Evolutionary conservation across 2,888 invertebrate species (phyloP).

Genomic region (Macaria liturata): DNA sequence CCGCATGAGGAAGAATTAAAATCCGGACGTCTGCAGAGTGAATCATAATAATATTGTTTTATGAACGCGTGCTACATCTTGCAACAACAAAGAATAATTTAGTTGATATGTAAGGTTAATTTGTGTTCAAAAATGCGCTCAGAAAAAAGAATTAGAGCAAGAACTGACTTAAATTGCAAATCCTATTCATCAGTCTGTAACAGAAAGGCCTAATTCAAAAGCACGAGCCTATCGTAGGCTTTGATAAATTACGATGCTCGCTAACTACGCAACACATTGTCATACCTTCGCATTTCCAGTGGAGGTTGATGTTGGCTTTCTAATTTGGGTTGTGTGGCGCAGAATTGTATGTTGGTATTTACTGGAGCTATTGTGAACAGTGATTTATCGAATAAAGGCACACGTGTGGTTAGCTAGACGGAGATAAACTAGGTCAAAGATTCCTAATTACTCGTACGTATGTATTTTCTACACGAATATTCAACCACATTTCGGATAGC

Average conservation of each 20-base stretch:
- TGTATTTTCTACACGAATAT: no score
- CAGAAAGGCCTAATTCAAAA: slow-evolving; percentile 6
- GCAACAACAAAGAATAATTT: no score
- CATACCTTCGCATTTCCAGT: slow-evolving; percentile 15
- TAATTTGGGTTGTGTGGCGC: slow-evolving; percentile 25
- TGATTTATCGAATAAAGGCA: slow-evolving; percentile 66
- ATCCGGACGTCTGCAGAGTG: no score
- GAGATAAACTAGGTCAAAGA: no score
- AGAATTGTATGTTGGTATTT: slow-evolving; percentile 31
- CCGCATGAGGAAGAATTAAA: slow-evolving; percentile 1
- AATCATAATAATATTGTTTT: no score
- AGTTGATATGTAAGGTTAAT: no score
- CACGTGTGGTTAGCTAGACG: slow-evolving; percentile 54
- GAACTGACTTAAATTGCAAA: no score
- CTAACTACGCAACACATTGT: slow-evolving; percentile 14
- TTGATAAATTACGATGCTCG: slow-evolving; percentile 10
- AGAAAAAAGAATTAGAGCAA: no score
- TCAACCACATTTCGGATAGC: no score
- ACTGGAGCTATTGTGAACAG: slow-evolving; percentile 48
- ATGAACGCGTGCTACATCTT: no score
- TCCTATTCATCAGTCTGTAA: background rate
- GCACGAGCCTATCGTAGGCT: slow-evolving; percentile 4
- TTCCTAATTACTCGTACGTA: no score
- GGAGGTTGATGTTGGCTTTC: slow-evolving; percentile 28
- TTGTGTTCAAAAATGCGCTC: no score